Conservation (phyloP, 1,140 invertebrate species). For the Globodera rostochiensis region DNA sequence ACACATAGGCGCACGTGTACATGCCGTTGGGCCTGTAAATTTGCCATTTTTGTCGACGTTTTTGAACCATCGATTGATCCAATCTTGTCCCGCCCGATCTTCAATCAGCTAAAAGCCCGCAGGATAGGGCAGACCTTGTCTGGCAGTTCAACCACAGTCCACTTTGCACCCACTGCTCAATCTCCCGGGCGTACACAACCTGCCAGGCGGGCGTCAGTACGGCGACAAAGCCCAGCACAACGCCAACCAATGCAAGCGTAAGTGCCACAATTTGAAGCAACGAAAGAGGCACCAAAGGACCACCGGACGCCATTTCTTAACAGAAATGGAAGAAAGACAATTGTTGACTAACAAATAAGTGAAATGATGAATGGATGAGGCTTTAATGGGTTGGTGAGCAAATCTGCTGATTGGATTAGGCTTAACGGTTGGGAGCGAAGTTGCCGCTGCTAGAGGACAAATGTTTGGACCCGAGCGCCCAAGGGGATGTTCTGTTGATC, state of each 20-base stretch:
- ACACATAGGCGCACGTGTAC: conserved; percentile 55
- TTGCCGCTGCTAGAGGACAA: too few relatives aligned
- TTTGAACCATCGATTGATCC: neutral
- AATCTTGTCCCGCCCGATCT: too few relatives aligned
- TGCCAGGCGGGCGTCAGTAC: conserved; percentile 51
- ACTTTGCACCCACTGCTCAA: conserved; percentile 56
- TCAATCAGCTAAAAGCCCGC: neutral
- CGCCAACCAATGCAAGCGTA: conserved; percentile 33
- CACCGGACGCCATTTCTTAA: neutral
- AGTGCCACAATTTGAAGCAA: conserved; percentile 43
- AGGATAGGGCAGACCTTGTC: conserved; percentile 32
- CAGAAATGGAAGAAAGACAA: neutral
- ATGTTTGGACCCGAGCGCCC: too few relatives aligned
- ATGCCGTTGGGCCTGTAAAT: conserved; percentile 45
- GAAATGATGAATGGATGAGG: neutral
- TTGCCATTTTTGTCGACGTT: conserved; percentile 1
- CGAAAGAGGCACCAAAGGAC: conserved; percentile 22
- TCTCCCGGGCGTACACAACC: conserved; percentile 51
- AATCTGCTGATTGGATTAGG: neutral
- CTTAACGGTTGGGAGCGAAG: neutral
- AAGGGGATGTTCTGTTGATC: too few relatives aligned
- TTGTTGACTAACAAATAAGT: neutral
- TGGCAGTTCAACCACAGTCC: conserved; percentile 54
- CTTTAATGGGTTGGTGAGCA: too few relatives aligned
- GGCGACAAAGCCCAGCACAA: conserved; percentile 46